Conservation (phyloP, 2,888 invertebrate genomes). For the Panopea generosa region DNA sequence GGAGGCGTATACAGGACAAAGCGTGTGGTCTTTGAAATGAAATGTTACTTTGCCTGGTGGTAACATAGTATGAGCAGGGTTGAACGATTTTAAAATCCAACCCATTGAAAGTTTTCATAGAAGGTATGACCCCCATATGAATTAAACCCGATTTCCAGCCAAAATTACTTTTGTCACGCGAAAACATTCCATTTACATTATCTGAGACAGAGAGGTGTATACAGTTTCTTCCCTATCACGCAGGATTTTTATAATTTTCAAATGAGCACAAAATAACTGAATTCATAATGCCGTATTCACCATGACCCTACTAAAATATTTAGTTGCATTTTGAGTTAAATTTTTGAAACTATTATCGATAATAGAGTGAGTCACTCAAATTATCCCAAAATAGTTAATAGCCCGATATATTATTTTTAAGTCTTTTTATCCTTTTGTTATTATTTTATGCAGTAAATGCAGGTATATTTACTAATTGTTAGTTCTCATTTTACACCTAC, state of each 20-base stretch:
- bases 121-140: conserved; percentile 11
- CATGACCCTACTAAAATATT: too few relatives aligned
- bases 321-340: too few relatives aligned
- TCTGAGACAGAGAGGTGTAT: conserved; percentile 11
- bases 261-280: too few relatives aligned
- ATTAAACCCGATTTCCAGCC: conserved; percentile 4
- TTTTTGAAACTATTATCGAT: too few relatives aligned
- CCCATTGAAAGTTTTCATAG: conserved; percentile 23
- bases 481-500: too few relatives aligned
- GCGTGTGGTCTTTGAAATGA: conserved; percentile 27
- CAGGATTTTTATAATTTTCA: neutral
- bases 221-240: conserved; percentile 4
- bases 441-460: too few relatives aligned
- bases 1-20: neutral
- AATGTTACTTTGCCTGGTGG: conserved; percentile 15
- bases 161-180: conserved; percentile 27
- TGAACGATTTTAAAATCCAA: conserved; percentile 9
- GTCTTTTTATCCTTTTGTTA: too few relatives aligned
- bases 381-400: too few relatives aligned
- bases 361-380: too few relatives aligned
- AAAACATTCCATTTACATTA: conserved; percentile 26
- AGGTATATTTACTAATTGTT: too few relatives aligned
- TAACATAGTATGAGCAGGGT: conserved; percentile 18
- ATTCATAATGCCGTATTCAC: too few relatives aligned
- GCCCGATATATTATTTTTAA: too few relatives aligned